These are phyloP conservation scores for Athalia rosae DNA, from an alignment of 2,888 invertebrate species.

Conservation along the genomic window DNA sequence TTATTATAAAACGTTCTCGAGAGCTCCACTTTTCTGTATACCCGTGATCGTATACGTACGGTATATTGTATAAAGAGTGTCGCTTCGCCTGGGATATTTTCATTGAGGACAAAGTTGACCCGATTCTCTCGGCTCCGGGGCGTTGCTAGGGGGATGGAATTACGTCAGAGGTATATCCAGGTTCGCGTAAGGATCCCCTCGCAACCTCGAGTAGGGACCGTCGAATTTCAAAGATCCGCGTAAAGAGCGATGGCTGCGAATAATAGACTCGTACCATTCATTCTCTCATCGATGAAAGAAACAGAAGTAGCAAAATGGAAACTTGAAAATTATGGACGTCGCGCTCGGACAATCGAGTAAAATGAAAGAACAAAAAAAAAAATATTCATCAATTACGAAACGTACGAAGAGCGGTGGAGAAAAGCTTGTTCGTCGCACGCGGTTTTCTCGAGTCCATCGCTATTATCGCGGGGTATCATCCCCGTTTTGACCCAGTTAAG, in stretches of 20 bases:
- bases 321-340: not conserved
- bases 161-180: conserved; percentile 39
- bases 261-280: not conserved
- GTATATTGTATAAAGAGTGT: not conserved
- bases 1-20: not conserved
- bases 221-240: conserved; percentile 15
- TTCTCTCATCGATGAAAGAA: not conserved
- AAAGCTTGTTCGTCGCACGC: conserved; percentile 2
- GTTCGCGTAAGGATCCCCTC: conserved; percentile 23
- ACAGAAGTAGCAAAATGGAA: too few relatives aligned
- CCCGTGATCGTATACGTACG: not conserved
- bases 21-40: not conserved
- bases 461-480: not conserved
- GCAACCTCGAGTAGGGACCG: conserved; percentile 24
- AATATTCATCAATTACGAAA: not conserved
- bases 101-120: conserved; percentile 45
- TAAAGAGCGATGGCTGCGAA: conserved; percentile 17
- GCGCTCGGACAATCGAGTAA: not conserved
- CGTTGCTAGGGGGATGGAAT: conserved; percentile 46
- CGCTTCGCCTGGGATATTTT: conserved; percentile 16
- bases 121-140: conserved; percentile 36
- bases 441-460: conserved; percentile 2
- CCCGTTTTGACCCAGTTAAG: conserved; percentile 31
- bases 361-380: not conserved
- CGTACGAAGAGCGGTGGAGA: too few relatives aligned